Evolutionary conservation across 2,113 vertebrate species (phyloP), one percentile per base, ranked within the genome.

Genomic region (Lucifuga dentata): DNA sequence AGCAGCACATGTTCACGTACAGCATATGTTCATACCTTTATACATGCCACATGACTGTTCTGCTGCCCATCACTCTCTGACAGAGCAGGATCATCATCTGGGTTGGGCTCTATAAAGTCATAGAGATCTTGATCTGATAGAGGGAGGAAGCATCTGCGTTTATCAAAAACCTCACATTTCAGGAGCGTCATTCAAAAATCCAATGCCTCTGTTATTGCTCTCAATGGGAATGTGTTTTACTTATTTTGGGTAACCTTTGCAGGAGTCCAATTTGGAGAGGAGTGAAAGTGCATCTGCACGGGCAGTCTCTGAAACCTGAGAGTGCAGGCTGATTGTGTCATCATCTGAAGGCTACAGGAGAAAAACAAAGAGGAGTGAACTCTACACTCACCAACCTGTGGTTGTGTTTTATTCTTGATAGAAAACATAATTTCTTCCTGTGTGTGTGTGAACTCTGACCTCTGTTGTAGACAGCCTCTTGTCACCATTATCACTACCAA

Each of bases 401-500:
- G n/a, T n/a, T n/a, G n/a, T n/a, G n/a, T n/a, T n/a, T n/a, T n/a
- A n/a, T n/a, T n/a, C n/a, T n/a, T n/a, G n/a, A n/a, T n/a, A n/a
- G n/a, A n/a, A n/a, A n/a, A n/a, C n/a, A n/a, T n/a, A n/a, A n/a
- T n/a, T n/a, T n/a, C n/a, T n/a, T n/a, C n/a, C n/a, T 29, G 26
- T 29, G 19, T 17, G 40, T 44, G 55, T 24, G 36, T 62, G 43
- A 63, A 23, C 44, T 20, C 94, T 92, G 80, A 99, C 97, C 95
- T 99, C 97, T 23, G 97, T 98, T 55, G 97, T 95, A 13, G 97
- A 98, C 41, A 99, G 89, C 62, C 97, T 94, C 89, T 99, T 99
- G 89, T 99, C 97, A 7, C 97, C 97, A 75, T 98, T 99, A 91
- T 99, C 97, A 80, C 97, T 99, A 64, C 97, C 97, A 41, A 99